phyloP scores from a whole-genome alignment of 2,797 vertebrate genomes.

The Lophius americanus region DNA sequence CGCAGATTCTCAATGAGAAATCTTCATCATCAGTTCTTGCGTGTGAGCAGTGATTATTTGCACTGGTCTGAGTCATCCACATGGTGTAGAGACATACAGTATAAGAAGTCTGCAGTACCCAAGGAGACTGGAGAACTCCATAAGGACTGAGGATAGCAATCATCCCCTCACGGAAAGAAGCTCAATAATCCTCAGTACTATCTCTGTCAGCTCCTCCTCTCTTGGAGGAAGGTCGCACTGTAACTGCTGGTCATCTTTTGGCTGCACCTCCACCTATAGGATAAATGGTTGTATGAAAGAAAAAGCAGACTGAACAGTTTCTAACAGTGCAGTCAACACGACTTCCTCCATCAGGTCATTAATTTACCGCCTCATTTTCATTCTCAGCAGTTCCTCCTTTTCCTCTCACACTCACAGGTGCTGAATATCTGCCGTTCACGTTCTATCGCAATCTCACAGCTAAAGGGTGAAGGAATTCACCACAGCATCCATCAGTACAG shows the following conservation, averaged over 20 bases:
- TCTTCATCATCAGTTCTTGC: constrained; percentile 1
- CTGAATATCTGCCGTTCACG: constrained; percentile 4
- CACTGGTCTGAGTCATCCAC: constrained; percentile 2
- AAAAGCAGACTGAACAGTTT: no score
- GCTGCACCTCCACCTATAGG: constrained; percentile 14
- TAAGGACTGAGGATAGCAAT: constrained; percentile 11
- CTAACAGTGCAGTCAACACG: no score
- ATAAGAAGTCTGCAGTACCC: constrained; percentile 5
- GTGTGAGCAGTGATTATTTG: constrained; percentile 9
- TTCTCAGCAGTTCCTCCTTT: neutral
- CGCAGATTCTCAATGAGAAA: no score
- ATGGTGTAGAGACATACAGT: neutral
- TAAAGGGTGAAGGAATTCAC: constrained; percentile 34
- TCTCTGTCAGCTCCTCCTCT: constrained; percentile 45
- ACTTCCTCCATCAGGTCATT: constrained; percentile 4
- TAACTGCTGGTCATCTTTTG: constrained; percentile 32
- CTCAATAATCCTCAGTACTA: constrained; percentile 54
- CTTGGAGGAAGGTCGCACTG: constrained; percentile 44
- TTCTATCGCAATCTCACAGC: constrained; percentile 13
- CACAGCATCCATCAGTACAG: constrained; percentile 41
- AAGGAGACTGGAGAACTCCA: constrained; percentile 29
- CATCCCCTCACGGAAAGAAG: constrained; percentile 26
- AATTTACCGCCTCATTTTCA: constrained; percentile 5
- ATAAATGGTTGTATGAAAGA: no score
- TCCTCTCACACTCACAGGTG: constrained; percentile 23